Evolutionary conservation across 2,113 vertebrate species (phyloP), one percentile per base, ranked within the genome.

Genomic region (Prietella phreatophila): DNA sequence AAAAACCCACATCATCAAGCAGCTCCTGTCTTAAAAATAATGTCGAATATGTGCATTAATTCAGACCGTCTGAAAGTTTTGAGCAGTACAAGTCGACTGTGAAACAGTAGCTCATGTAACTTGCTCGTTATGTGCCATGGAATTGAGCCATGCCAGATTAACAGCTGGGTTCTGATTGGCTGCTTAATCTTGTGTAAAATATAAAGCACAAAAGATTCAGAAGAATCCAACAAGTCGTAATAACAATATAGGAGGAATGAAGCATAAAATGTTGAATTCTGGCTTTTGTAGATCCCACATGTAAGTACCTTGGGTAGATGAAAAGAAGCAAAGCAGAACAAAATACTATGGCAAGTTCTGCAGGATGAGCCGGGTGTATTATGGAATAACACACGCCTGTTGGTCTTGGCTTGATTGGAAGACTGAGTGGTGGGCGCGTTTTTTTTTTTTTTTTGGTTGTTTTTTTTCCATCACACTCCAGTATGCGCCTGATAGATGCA

Each of bases 331-430:
- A n/a, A 86, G 92, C 91, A 86, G 63, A 73, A 86, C 63, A 92
- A 92, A 93, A 61, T 90, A 73, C 89, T 88, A 87, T 80, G 75
- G 63, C 65, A 22, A 91, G 90, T 91, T 91, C 91, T 92, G 87
- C 92, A 56, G 53, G 92, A 92, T 90, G 88, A 93, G 89, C 81
- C 33, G 58, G 85, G 90, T 91, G 93, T 92, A 90, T 93, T 93
- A 90, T 91, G 84, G 87, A 91, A 94, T 93, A 94, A 93, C 92
- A 95, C 63, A 30, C 88, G 60, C 86, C 88, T 94, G 92, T 94
- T 94, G 91, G 91, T 93, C 85, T 94, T 94, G 93, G 92, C 91
- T 30, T 14, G 88, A 93, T 90, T 92, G 88, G 91, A 93, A 93
- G 93, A 83, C 81, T 89, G 89, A 92, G 89, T 87, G 78, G 87